phyloP scores from a whole-genome alignment of 1,140 invertebrate species.

The Pissodes strobi region DNA sequence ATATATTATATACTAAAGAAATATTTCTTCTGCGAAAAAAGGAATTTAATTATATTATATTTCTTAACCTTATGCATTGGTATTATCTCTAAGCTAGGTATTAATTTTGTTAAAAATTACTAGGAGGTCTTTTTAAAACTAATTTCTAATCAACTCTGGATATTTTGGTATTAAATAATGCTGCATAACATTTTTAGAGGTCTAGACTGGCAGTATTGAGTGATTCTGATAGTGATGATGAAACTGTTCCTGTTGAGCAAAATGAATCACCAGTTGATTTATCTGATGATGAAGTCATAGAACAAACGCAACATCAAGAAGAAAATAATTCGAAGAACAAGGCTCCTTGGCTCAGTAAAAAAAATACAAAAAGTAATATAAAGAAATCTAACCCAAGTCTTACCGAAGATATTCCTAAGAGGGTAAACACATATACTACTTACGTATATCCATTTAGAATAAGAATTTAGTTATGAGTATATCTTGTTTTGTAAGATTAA shows the following conservation, averaged over 20 bases:
- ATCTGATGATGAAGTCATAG: constrained; percentile 17
- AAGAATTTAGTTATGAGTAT: too few species aligned
- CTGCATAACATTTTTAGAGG: constrained; percentile 25
- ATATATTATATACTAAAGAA: too few species aligned
- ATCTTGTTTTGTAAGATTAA: too few species aligned
- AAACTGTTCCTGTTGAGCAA: background rate
- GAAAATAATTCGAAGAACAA: constrained; percentile 14
- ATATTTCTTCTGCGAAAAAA: too few species aligned
- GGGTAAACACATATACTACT: background rate
- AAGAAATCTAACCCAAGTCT: constrained; percentile 20
- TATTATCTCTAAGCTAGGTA: too few species aligned
- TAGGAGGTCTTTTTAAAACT: too few species aligned
- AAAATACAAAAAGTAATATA: constrained; percentile 11
- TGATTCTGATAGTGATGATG: constrained; percentile 45
- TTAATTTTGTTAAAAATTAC: too few species aligned
- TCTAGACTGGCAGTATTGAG: constrained; percentile 37
- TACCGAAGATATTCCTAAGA: constrained; percentile 15
- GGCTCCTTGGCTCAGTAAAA: constrained; percentile 5
- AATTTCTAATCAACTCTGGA: background rate
- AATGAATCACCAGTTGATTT: background rate
- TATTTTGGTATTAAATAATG: background rate
- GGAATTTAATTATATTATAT: too few species aligned
- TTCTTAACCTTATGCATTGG: too few species aligned
- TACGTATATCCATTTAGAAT: background rate
- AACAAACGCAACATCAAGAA: constrained; percentile 13